Percentiles rank a stretch among this genome's conserved stretches.
These are phyloP conservation scores for Saccostrea cuccullata DNA, from an alignment of 1,140 invertebrate species.

Conservation along the genomic window DNA sequence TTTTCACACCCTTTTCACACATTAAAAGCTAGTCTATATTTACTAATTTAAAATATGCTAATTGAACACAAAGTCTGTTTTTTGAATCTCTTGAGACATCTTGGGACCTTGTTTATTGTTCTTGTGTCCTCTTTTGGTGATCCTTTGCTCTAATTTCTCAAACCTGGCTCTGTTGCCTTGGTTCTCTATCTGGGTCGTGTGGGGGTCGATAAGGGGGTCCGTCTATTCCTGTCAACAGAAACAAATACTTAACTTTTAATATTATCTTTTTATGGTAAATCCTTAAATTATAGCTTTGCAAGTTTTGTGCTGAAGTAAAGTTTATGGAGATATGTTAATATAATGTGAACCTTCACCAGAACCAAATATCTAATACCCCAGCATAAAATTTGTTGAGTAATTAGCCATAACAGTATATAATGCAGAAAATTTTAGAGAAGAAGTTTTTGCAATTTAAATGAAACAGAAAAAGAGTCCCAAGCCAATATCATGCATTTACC, in stretches of 20 bases:
- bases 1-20: background rate
- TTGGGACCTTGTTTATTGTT: background rate
- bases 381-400: background rate
- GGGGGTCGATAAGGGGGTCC: constrained; percentile 54
- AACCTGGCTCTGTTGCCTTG: constrained; percentile 66
- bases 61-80: constrained; percentile 14
- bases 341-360: background rate
- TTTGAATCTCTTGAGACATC: background rate
- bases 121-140: background rate
- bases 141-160: constrained; percentile 43
- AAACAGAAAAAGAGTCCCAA: constrained; percentile 1
- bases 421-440: background rate
- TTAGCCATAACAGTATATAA: background rate
- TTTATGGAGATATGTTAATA: no score
- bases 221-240: constrained; percentile 40
- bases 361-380: background rate
- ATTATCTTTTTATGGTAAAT: background rate
- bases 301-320: no score
- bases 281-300: background rate
- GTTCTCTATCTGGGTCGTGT: constrained; percentile 42
- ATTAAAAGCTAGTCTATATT: background rate
- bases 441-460: background rate
- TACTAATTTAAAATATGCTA: background rate
- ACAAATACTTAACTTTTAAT: constrained; percentile 15
- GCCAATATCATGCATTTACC: constrained; percentile 18